A percentile compares a stretch with the other conserved stretches of the same genome.
Evolutionary conservation across 2,888 invertebrate species (phyloP).

Genomic region (Agelastica alni): DNA sequence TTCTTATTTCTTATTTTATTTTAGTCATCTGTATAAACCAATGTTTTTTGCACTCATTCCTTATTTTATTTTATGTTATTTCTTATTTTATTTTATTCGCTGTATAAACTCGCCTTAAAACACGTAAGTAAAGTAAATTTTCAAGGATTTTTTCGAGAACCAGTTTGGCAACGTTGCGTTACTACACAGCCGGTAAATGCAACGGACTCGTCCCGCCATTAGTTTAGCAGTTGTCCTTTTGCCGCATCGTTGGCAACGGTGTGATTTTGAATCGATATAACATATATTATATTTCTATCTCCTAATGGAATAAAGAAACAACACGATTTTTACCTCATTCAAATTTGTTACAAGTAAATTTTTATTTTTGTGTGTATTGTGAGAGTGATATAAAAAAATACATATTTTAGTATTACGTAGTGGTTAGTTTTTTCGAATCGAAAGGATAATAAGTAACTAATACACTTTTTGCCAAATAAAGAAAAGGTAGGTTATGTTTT

Average conservation of each 20-base stretch:
- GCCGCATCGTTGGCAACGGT: conserved; percentile 24
- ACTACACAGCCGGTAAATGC: conserved; percentile 29
- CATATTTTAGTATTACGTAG: neutral
- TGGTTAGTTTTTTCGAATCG: neutral
- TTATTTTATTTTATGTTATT: no score
- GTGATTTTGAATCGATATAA: conserved; percentile 26
- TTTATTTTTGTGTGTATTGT: conserved; percentile 1
- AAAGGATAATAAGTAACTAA: conserved; percentile 10
- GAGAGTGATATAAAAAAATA: neutral
- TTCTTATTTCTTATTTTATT: no score
- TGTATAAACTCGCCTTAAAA: no score
- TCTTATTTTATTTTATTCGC: no score
- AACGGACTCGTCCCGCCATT: conserved; percentile 33
- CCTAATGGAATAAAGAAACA: conserved; percentile 17
- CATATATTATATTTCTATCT: neutral
- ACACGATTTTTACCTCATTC: neutral
- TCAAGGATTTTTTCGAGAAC: no score
- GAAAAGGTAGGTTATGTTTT: conserved; percentile 16
- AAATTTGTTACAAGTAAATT: neutral
- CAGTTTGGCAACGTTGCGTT: conserved; percentile 14
- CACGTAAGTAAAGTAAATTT: no score
- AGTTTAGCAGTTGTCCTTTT: conserved; percentile 29
- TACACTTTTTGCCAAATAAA: neutral
- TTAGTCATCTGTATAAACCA: no score
- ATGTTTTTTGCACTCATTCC: no score